These are phyloP conservation scores for Cosmopolites sordidus DNA, from an alignment of 2,888 invertebrate genomes.

Conservation along the genomic window DNA sequence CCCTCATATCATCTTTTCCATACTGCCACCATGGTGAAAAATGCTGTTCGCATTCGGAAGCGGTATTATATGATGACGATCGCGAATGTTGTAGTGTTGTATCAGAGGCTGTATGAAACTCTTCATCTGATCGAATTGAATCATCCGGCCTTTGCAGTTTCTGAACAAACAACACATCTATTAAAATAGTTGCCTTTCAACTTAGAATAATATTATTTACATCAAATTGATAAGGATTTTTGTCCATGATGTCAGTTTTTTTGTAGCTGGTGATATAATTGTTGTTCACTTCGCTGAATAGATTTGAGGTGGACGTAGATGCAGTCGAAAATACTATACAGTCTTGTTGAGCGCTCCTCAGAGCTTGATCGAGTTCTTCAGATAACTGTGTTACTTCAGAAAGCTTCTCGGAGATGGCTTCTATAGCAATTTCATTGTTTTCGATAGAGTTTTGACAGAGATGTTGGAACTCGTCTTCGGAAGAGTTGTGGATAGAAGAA, in stretches of 20 bases:
- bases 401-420: constrained; percentile 62
- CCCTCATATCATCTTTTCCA: constrained; percentile 47
- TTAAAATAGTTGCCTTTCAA: neutral
- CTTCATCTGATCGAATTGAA: constrained; percentile 53
- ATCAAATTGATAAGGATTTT: constrained; percentile 20
- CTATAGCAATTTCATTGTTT: constrained; percentile 59
- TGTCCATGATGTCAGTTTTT: constrained; percentile 29
- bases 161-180: neutral
- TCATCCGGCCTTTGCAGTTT: neutral
- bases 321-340: constrained; percentile 40
- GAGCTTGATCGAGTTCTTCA: constrained; percentile 60
- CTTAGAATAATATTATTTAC: neutral
- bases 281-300: constrained; percentile 24
- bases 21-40: constrained; percentile 57
- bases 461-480: constrained; percentile 29
- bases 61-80: constrained; percentile 65
- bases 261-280: constrained; percentile 16
- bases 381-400: constrained; percentile 63
- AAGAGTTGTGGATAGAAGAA: constrained; percentile 3
- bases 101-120: constrained; percentile 66
- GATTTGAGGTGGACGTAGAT: constrained; percentile 34
- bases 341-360: constrained; percentile 52
- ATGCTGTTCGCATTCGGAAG: constrained; percentile 59
- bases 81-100: constrained; percentile 63
- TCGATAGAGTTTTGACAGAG: constrained; percentile 31